Conservation (phyloP, 2,888 invertebrate species). For the Drosophila colorata region DNA sequence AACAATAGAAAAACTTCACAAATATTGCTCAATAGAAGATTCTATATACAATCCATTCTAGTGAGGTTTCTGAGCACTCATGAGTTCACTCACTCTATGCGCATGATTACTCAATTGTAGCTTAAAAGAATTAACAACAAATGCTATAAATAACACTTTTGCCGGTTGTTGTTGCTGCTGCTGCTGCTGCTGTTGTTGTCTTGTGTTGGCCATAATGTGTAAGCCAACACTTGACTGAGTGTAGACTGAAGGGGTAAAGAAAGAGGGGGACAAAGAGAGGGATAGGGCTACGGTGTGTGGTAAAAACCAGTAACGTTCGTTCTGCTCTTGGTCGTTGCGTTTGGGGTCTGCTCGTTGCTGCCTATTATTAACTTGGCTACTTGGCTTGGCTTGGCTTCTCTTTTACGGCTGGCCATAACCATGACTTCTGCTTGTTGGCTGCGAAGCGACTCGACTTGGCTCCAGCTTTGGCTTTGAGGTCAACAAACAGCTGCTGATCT, state of each 20-base stretch:
- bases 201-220: constrained; percentile 54
- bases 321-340: constrained; percentile 48
- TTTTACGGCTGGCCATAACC: constrained; percentile 83
- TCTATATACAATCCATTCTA: neutral
- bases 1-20: no score
- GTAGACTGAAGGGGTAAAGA: constrained; percentile 3
- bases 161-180: constrained; percentile 44
- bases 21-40: neutral
- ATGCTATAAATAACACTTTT: constrained; percentile 73
- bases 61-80: constrained; percentile 25
- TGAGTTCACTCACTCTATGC: constrained; percentile 71
- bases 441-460: constrained; percentile 33
- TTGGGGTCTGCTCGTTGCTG: constrained; percentile 28
- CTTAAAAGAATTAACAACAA: constrained; percentile 68
- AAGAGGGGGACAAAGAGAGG: neutral
- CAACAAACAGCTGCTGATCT: constrained; percentile 85
- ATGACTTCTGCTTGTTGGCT: constrained; percentile 70
- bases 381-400: constrained; percentile 56
- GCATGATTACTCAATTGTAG: constrained; percentile 77
- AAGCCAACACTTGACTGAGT: constrained; percentile 60
- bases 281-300: constrained; percentile 1
- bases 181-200: constrained; percentile 2
- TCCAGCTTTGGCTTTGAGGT: constrained; percentile 82
- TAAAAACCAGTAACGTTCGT: constrained; percentile 70
- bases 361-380: constrained; percentile 80